Base-by-base conservation (phyloP, 92 coral and sea anemone genomes). In the Actinernus sp. region DNA sequence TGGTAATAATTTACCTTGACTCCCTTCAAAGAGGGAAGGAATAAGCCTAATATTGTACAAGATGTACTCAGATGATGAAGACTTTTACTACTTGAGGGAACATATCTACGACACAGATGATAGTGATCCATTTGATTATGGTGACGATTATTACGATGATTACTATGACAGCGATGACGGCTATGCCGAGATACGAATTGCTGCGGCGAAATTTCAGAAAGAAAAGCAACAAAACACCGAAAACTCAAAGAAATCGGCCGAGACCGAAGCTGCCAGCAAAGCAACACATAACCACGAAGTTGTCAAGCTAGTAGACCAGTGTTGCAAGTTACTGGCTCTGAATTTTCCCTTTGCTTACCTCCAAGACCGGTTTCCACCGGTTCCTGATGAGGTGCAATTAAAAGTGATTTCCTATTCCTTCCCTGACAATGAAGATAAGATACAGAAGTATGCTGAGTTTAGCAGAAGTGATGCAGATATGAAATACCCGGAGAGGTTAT, bases 301-400 rank as follows among this genome's bases (percentile, higher is more conserved):
- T 19, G 19, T 36, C 0, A 55, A 94, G 14, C 83, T 94, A 11
- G 88, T 79, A 32, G 94, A 94, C 49, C 51, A 47, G 27, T 94
- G 97, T 23, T 73, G 91, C 36, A 78, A 66, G 37, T 76, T 87
- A 49, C 61, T 94, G 60, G 93, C 98, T 8, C 22, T 77, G 37
- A 83, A 66, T 16, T 94, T 90, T 48, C 97, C 98, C 14, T 94
- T 94, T 60, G 97, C 93, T 12, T 94, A 82, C 39, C 65, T 94
- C 18, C 97, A 94, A 82, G 89, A 88, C 53, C 78, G 97, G 17
- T 61, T 30, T 28, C 98, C 98, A 9, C 98, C 98, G 1, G 71
- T 94, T 21, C 95, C 98, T 18, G 98, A 94, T 49, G 91, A 87
- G 31, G 50, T 94, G 27, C 98, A 90, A 74, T 51, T 90, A 31